phyloP scores from a whole-genome alignment of 2,888 invertebrate species.

The Drosophila quinaria region DNA sequence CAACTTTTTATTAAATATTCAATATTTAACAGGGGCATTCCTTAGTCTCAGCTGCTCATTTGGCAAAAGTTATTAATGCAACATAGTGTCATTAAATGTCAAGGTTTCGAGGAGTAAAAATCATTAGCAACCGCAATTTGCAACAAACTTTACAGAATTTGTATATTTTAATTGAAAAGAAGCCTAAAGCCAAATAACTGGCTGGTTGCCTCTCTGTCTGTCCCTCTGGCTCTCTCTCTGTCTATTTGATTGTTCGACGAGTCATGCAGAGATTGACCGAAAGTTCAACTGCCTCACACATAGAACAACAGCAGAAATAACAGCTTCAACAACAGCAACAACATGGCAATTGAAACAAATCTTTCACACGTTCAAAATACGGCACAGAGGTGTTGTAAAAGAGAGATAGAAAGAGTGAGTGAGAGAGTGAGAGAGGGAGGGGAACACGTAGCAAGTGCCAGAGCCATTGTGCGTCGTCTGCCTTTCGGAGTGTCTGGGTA shows the following conservation, averaged over 20 bases:
- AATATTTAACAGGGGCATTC: conserved; percentile 52
- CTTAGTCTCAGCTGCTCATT: conserved; percentile 5
- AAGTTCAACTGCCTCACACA: conserved; percentile 62
- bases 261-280: conserved; percentile 60
- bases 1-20: conserved; percentile 36
- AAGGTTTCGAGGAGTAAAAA: conserved; percentile 43
- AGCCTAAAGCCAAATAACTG: conserved; percentile 54
- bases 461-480: conserved; percentile 61
- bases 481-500: conserved; percentile 43
- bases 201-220: conserved; percentile 17
- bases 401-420: background rate
- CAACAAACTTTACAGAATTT: conserved; percentile 39
- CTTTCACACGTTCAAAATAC: conserved; percentile 71
- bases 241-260: conserved; percentile 44
- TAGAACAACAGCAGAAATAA: conserved; percentile 16
- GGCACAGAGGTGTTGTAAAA: background rate
- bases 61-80: conserved; percentile 23
- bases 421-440: conserved; percentile 1
- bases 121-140: conserved; percentile 39
- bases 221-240: conserved; percentile 29
- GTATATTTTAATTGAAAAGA: conserved; percentile 53
- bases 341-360: conserved; percentile 65
- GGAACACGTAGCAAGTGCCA: conserved; percentile 56
- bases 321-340: conserved; percentile 16
- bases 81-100: conserved; percentile 57